Conservation (phyloP, 1,140 invertebrate species). For the Ylistrum balloti region DNA sequence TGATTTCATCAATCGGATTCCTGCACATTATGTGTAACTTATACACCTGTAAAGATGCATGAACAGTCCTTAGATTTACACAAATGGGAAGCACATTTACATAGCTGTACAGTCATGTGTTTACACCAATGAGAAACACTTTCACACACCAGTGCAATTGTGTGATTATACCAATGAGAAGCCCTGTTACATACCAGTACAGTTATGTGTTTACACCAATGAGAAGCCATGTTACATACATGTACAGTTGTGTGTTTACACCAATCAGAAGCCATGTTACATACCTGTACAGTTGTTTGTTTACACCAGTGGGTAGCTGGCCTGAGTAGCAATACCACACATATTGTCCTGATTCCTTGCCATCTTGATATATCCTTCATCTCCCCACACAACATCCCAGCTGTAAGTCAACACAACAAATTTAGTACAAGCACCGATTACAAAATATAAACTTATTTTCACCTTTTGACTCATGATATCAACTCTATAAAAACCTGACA, state of each 20-base stretch:
- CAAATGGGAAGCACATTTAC: no score
- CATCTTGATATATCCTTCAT: conserved; percentile 95
- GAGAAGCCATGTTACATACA: no score
- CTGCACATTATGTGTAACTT: no score
- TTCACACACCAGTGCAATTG: no score
- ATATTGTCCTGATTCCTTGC: conserved; percentile 93
- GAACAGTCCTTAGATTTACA: no score
- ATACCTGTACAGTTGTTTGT: neutral
- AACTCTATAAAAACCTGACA: neutral
- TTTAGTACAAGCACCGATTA: neutral
- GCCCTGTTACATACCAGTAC: neutral
- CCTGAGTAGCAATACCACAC: conserved; percentile 93
- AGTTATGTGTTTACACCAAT: neutral
- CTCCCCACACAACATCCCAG: conserved; percentile 93
- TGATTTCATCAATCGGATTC: no score
- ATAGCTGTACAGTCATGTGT: neutral
- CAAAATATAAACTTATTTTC: no score
- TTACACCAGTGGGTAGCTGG: conserved; percentile 83
- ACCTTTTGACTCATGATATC: no score
- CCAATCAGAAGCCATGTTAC: neutral
- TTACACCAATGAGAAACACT: no score
- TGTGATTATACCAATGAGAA: no score
- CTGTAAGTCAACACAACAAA: conserved; percentile 62
- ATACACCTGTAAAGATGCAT: no score
- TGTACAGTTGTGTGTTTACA: no score